Evolutionary conservation across 2,113 vertebrate species (phyloP), one percentile per base, ranked within the genome.

Genomic region (Eublepharis macularius): DNA sequence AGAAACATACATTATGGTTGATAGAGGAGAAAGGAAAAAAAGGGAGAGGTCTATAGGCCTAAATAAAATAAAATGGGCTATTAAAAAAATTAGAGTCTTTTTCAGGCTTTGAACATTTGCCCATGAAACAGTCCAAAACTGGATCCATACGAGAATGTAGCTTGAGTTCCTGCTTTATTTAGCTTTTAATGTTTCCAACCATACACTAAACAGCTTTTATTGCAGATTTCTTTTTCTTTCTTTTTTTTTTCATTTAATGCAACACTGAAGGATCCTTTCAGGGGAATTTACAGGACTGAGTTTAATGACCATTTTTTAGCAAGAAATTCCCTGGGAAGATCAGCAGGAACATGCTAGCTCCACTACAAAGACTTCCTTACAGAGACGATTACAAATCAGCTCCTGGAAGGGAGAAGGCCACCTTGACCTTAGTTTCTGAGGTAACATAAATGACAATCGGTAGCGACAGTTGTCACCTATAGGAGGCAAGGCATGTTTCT

Each of bases 101-200:
- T 88, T 80, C 43, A 66, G 45, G 51, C 39, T 86, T 68, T 43
- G 54, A 89, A 0, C 4, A 73, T 80, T 82, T 0, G 0, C 16
- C 36, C 88, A 74, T 14, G 19, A 77, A 91, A 87, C 70, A 78
- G 0, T 36, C 26, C 85, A 85, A 87, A 92, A 84, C 14, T 66
- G 9, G 0, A 2, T 66, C 76, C 13, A 49, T 72, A 82, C 70
- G 69, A 86, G 0, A 0, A 87, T 43, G 29, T 13, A 86, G 3
- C 7, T 85, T 10, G 49, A 81, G 24, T 26, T 90, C 74, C 63
- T 76, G 43, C 66, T 87, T 77, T 41, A 14, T 76, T 87, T 83
- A 83, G 32, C 78, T 74, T 81, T 86, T 16, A 49, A 39, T 9
- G 12, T 89, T 93, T 92, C 57, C 45, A 19, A 57, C 65, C 63